A percentile compares a stretch with the other conserved stretches of the same genome.
Conservation (phyloP, 2,888 invertebrate genomes). For the Drosophila borealis region DNA sequence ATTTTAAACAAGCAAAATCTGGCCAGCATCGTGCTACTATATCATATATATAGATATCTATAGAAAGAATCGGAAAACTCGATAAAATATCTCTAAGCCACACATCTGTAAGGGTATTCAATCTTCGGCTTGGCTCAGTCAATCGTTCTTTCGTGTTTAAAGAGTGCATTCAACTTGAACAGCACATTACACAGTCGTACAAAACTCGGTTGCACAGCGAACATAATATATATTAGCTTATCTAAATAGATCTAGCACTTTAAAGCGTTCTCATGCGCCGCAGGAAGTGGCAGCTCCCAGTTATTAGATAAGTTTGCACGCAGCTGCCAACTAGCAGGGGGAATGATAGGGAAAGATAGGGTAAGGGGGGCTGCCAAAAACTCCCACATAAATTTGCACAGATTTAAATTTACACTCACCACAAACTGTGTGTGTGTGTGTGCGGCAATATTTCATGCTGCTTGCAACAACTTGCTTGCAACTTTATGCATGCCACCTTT, state of each 20-base stretch:
- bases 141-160: neutral
- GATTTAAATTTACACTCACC: conserved; percentile 51
- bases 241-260: conserved; percentile 33
- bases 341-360: too few species aligned
- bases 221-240: conserved; percentile 27
- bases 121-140: too few species aligned
- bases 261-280: conserved; percentile 30
- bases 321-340: conserved; percentile 10
- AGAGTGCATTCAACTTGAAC: conserved; percentile 27
- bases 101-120: too few species aligned
- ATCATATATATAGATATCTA: too few species aligned
- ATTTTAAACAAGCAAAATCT: too few species aligned
- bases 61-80: too few species aligned
- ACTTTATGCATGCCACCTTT: conserved; percentile 48
- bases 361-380: conserved; percentile 13
- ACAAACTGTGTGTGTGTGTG: conserved; percentile 14
- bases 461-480: conserved; percentile 22
- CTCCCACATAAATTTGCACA: conserved; percentile 74
- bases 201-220: conserved; percentile 17
- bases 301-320: conserved; percentile 65
- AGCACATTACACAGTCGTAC: conserved; percentile 1
- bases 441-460: conserved; percentile 62
- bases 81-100: too few species aligned
- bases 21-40: too few species aligned
- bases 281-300: conserved; percentile 56